These are phyloP conservation scores for Brachyalestes nurse DNA, from an alignment of 2,797 vertebrate genomes.

Conservation along the genomic window DNA sequence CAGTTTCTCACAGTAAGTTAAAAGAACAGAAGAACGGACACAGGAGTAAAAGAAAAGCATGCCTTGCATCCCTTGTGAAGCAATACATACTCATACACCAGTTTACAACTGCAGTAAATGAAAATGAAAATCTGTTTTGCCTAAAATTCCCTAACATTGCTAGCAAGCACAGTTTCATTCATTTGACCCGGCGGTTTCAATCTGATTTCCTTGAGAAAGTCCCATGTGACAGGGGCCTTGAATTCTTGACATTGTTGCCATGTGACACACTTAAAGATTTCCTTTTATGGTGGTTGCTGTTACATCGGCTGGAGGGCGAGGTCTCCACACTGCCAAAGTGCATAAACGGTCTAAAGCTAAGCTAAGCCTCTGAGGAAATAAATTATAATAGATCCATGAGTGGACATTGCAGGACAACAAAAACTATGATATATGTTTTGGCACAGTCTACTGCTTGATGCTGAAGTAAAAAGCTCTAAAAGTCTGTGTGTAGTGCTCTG, in stretches of 20 bases:
- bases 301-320: slow-evolving; percentile 73
- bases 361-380: slow-evolving; percentile 55
- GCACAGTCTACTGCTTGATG: background rate
- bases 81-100: background rate
- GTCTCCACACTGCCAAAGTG: slow-evolving; percentile 66
- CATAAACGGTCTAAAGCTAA: slow-evolving; percentile 53
- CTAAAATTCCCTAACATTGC: slow-evolving; percentile 62
- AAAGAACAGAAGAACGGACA: background rate
- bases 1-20: background rate
- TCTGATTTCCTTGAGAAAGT: slow-evolving; percentile 79
- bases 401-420: slow-evolving; percentile 12
- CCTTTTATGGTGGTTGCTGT: slow-evolving; percentile 83
- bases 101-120: slow-evolving; percentile 55
- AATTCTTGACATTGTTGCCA: slow-evolving; percentile 84
- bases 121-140: slow-evolving; percentile 63
- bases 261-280: slow-evolving; percentile 86
- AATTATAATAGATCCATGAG: slow-evolving; percentile 36
- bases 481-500: background rate
- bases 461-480: slow-evolving; percentile 4
- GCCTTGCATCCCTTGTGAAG: background rate
- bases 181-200: slow-evolving; percentile 64
- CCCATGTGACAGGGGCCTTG: slow-evolving; percentile 78
- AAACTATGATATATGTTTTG: slow-evolving; percentile 31
- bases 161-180: slow-evolving; percentile 56
- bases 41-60: background rate